Percentiles rank a stretch among this genome's conserved stretches.
Evolutionary conservation across 2,888 invertebrate genomes (phyloP).

Genomic region (Lingula anatina): DNA sequence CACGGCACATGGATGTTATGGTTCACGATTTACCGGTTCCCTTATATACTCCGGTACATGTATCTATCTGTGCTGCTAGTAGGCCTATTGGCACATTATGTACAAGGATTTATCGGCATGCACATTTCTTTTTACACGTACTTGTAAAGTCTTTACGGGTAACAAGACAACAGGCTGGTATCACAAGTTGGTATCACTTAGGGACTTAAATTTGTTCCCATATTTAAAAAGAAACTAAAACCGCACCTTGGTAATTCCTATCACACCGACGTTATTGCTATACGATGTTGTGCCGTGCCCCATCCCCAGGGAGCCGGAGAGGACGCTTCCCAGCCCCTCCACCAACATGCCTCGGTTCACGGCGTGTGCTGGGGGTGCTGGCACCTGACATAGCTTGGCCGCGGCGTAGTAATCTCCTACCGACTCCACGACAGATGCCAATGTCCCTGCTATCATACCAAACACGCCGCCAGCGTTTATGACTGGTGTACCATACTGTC

Average conservation of each 20-base stretch:
- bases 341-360: conserved; percentile 65
- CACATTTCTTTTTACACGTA: neutral
- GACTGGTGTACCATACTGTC: conserved; percentile 22
- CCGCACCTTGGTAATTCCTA: conserved; percentile 6
- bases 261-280: conserved; percentile 13
- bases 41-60: neutral
- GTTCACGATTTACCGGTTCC: too few relatives aligned
- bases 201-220: too few relatives aligned
- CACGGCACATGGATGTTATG: too few relatives aligned
- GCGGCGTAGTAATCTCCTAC: conserved; percentile 84
- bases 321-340: conserved; percentile 27
- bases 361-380: conserved; percentile 76
- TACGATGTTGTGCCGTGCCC: conserved; percentile 33
- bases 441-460: conserved; percentile 19
- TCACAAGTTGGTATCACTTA: neutral
- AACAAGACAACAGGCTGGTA: neutral
- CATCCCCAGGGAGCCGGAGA: conserved; percentile 28
- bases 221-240: too few relatives aligned
- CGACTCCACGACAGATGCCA: conserved; percentile 20
- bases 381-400: conserved; percentile 63
- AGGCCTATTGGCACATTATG: too few relatives aligned
- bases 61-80: too few relatives aligned
- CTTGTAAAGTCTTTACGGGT: neutral
- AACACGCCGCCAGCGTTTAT: conserved; percentile 15
- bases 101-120: too few relatives aligned